Evolutionary conservation across 2,113 vertebrate genomes (phyloP).

Genomic region (Chloropsis cyanopogon): DNA sequence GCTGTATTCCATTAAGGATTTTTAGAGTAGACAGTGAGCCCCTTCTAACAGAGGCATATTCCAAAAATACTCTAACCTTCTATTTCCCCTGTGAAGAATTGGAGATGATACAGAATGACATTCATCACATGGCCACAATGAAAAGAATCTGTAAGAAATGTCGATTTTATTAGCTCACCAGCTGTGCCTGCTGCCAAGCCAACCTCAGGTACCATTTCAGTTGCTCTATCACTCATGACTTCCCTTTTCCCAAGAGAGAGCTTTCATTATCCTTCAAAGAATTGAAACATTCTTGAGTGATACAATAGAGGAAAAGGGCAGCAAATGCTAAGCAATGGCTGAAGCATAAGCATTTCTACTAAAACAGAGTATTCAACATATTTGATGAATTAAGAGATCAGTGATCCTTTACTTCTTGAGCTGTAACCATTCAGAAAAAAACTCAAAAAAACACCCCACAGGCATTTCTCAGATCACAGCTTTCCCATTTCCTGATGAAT

Average conservation of each 20-base stretch:
- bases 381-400: background rate
- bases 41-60: background rate
- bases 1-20: background rate
- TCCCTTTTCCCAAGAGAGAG: background rate
- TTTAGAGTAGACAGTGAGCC: background rate
- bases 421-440: background rate
- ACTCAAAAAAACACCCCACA: background rate
- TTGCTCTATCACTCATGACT: background rate
- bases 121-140: background rate
- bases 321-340: background rate
- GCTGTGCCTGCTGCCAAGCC: background rate
- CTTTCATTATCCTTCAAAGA: constrained; percentile 16
- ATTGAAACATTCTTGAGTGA: background rate
- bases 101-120: background rate
- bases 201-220: background rate
- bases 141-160: background rate
- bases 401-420: background rate
- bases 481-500: background rate
- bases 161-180: background rate
- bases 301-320: background rate
- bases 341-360: background rate
- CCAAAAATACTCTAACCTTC: background rate
- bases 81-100: background rate
- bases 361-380: background rate
- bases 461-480: background rate